phyloP scores from a whole-genome alignment of 2,113 vertebrate species.

The Amphiprion percula region DNA sequence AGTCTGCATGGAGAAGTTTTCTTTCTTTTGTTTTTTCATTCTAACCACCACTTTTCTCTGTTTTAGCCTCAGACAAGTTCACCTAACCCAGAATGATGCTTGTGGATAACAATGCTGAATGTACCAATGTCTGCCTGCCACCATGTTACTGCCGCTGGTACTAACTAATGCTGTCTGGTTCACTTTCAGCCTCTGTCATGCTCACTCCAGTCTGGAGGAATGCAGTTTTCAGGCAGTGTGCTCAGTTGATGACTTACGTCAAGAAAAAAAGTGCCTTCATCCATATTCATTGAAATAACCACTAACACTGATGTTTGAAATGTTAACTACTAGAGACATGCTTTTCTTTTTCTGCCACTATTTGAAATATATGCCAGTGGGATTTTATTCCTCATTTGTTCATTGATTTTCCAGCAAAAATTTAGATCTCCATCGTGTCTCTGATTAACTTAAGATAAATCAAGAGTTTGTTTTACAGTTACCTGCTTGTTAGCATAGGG shows the following conservation, averaged over 20 bases:
- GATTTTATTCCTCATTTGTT: background rate
- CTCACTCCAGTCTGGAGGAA: slow-evolving; percentile 43
- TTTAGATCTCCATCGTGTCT: background rate
- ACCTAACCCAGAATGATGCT: slow-evolving; percentile 69
- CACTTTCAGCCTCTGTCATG: slow-evolving; percentile 59
- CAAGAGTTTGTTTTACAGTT: background rate
- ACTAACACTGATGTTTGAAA: slow-evolving; percentile 49
- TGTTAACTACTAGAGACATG: background rate
- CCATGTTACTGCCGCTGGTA: slow-evolving; percentile 46
- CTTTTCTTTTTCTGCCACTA: background rate
- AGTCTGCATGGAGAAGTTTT: slow-evolving; percentile 33
- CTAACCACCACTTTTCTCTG: slow-evolving; percentile 64
- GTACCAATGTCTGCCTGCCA: slow-evolving; percentile 13
- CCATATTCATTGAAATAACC: slow-evolving; percentile 43
- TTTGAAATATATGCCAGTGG: background rate
- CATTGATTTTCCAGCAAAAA: background rate
- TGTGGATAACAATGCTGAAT: slow-evolving; percentile 49
- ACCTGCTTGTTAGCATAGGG: slow-evolving; percentile 5
- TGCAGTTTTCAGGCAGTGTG: slow-evolving; percentile 40
- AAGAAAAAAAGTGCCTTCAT: slow-evolving; percentile 54
- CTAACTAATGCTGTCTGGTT: slow-evolving; percentile 71
- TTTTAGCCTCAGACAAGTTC: slow-evolving; percentile 67
- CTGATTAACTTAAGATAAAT: no score
- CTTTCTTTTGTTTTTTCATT: slow-evolving; percentile 2
- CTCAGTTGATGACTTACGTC: slow-evolving; percentile 31